Base-by-base conservation (phyloP, 2,797 vertebrate species). In the Diplodus puntazzo region DNA sequence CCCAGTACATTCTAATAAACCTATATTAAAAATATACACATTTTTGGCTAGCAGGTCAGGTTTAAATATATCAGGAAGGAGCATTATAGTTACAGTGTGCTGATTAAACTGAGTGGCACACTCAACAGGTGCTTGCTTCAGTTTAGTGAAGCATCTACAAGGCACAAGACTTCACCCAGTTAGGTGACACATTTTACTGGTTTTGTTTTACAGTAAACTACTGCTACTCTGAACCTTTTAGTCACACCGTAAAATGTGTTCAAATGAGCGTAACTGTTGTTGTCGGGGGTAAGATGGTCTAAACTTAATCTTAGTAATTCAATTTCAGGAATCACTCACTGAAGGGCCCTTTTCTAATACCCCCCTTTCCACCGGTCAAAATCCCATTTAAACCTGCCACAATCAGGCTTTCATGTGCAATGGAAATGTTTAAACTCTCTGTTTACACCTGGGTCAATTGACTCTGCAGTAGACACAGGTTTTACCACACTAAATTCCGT, bases 111-210 rank as follows among this genome's bases (percentile, higher is more conserved):
- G 18, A 34, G 5, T n/a, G 16, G 13, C 50, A 48, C 11, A 63
- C 1, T 27, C 59, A 50, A 78, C 54, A 70, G 27, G 18, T n/a
- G 34, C 9, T 39, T 39, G 18, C 20, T 78, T 16, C 53, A 59
- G 60, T 50, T 57, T 7, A 45, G 25, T 20, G 6, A 1, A 18
- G 46, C 48, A 46, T 48, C 66, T 34, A 64, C 55, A 58, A 52
- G 5, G 21, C 12, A 69, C 18, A 45, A 23, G 1, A 27, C 23
- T 20, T 21, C 27, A 18, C 55, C 27, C 18, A 55, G 23, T 1
- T 14, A 30, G 50, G n/a, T 39, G 11, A 27, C 48, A 52, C 13
- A n/a, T 27, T 70, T 45, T 9, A 39, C 3, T 9, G 27, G 45
- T 69, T 45, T n/a, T 3, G 50, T 13, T 46, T 23, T n/a, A 55